Evolutionary conservation across 2,888 invertebrate species (phyloP), one percentile per base, ranked within the genome.

Genomic region (Cyclophora albipunctata): DNA sequence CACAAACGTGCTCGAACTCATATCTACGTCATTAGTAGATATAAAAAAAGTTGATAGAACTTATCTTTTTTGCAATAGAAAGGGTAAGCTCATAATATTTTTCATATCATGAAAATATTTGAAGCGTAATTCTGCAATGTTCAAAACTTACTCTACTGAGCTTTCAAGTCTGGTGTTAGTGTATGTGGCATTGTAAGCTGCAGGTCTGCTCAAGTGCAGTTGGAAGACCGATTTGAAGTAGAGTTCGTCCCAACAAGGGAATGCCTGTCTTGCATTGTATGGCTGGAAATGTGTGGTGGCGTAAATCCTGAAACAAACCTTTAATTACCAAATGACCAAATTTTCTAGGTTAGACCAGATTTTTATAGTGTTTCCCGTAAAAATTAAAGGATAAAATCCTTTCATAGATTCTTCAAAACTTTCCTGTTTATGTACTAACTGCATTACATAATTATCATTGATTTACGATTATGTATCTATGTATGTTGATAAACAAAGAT

Each of bases 181-280:
- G 53, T 90, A 83, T 1, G 89, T 84, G 1, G 73, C 75, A 3
- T 71, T 72, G 70, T 90, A 91, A 34, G 75, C 75, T 0, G 62
- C 57, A 3, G 91, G 90, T 51, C 91, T 90, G 1, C 90, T 90
- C 46, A 96, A 83, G 58, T 90, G 92, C 4, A 97, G 81, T 4
- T 83, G 89, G 62, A 95, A 96, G 4, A 86, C 91, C 0, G 96
- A 93, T 73, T 96, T 96, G 69, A 93, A 93, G 1, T 91, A 88
- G 0, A 96, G 96, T 60, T 96, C 96, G 66, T 97, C 96, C 79
- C 96, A 95, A 71, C 96, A 96, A 0, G 96, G 96, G 66, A 96
- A 96, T 0, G 95, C 96, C 67, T 93, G 91, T 54, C 95, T 89
- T 0, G 95, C 95, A 64, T 93, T 92, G 40, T 93, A 93, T 0